Evolutionary conservation across 2,888 invertebrate genomes (phyloP).

Genomic region (Adelognathus sp.): DNA sequence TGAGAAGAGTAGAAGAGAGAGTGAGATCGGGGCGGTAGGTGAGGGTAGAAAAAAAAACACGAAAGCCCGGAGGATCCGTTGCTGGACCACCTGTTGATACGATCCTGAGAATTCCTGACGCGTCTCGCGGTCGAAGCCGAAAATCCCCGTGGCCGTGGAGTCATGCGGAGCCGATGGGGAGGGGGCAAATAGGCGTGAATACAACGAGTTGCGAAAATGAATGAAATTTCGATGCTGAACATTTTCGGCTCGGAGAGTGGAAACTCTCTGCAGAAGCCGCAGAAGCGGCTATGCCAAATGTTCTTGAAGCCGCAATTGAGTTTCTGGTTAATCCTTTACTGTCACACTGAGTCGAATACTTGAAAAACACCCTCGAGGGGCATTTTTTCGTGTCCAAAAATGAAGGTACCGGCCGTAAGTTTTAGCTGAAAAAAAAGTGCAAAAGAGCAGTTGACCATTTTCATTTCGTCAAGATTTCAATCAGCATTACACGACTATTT

Average conservation of each 20-base stretch:
- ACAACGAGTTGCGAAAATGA: neutral
- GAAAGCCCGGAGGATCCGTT: conserved; percentile 30
- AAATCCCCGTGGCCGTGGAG: conserved; percentile 47
- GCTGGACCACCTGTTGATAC: conserved; percentile 74
- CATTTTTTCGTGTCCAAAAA: no score
- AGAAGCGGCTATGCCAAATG: no score
- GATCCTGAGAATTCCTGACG: conserved; percentile 69
- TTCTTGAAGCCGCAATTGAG: no score
- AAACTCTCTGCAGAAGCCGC: neutral
- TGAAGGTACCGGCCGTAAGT: no score
- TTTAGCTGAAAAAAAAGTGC: no score
- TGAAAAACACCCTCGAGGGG: no score
- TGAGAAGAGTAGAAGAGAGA: conserved; percentile 49
- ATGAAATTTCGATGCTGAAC: conserved; percentile 1
- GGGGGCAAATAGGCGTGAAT: conserved; percentile 58
- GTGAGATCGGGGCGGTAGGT: conserved; percentile 52
- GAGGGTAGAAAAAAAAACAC: conserved; percentile 62
- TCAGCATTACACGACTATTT: no score
- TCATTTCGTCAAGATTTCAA: no score
- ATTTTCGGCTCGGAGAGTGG: neutral
- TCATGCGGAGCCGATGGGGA: neutral
- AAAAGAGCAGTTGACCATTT: no score
- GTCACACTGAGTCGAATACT: no score
- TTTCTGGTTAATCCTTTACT: no score
- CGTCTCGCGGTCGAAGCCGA: conserved; percentile 61